Evolutionary conservation across 2,797 vertebrate genomes (phyloP), one percentile per base, ranked within the genome.

Genomic region (Coendou prehensilis): DNA sequence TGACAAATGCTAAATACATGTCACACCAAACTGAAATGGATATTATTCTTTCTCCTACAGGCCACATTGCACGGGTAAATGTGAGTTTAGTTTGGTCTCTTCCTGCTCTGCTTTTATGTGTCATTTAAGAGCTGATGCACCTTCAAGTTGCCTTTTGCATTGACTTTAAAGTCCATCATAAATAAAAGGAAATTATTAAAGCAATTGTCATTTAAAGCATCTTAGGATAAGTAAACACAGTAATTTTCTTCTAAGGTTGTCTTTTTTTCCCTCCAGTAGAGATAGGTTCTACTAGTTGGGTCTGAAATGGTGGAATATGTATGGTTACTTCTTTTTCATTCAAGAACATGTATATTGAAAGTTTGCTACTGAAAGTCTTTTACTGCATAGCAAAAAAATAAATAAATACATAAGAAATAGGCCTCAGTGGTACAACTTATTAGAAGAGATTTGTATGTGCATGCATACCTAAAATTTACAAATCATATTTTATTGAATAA

Each of bases 401-500:
- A 83, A 57, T 47, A 50, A 76, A 47, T 23, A 45, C 81, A 26
- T 47, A 61, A 86, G n/a, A 91, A 15, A 47, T 5, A 57, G 9
- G 4, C 5, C 69, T 90, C 23, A 56, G 69, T 57, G 22, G 89
- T 73, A 79, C 1, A 69, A 52, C 61, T 87, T 73, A 80, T 37
- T 75, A 17, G 5, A 91, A 91, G 47, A 57, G 28, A 85, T 56
- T 84, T 69, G 41, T 23, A 59, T 22, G 18, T 69, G 5, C 8
- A 13, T 67, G 47, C 8, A 47, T 41, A 37, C 9, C 10, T 80
- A 83, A 89, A 85, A 9, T 80, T 4, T 15, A 1, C n/a, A 59
- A 61, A 69, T 63, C 90, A 50, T 45, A 93, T 87, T 67, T 97
- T 96, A 86, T 37, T 28, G 83, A 64, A 33, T 89, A 45, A 89